Conservation (phyloP, 2,113 vertebrate species). For the Pseudolaguvia tuberculata region DNA sequence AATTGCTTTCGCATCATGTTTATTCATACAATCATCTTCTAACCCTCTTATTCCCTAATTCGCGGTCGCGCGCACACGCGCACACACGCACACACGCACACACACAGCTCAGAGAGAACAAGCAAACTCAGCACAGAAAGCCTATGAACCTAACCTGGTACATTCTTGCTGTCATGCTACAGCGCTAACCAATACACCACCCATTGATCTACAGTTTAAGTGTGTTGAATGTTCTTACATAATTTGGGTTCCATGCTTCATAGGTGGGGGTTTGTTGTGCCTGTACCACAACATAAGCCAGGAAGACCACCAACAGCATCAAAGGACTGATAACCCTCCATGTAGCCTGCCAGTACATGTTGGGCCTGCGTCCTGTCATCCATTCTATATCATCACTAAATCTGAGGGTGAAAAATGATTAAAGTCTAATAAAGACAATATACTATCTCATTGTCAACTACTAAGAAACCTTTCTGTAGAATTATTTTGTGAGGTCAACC, state of each 20-base stretch:
- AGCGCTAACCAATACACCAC: too few relatives aligned
- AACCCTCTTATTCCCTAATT: too few relatives aligned
- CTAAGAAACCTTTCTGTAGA: not conserved
- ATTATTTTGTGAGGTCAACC: not conserved
- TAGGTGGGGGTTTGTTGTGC: conserved; percentile 62
- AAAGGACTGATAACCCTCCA: conserved; percentile 80
- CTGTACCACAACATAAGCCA: conserved; percentile 70
- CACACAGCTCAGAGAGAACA: too few relatives aligned
- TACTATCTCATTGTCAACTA: not conserved
- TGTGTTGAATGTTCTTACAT: conserved; percentile 61
- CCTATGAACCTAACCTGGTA: too few relatives aligned
- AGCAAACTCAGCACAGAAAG: too few relatives aligned
- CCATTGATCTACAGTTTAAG: not conserved
- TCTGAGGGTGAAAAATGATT: conserved; percentile 55
- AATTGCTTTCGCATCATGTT: too few relatives aligned
- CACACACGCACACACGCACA: too few relatives aligned
- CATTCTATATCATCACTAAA: conserved; percentile 77
- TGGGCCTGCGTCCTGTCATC: conserved; percentile 78
- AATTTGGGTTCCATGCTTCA: conserved; percentile 76
- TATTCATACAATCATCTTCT: too few relatives aligned
- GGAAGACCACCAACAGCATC: conserved; percentile 71
- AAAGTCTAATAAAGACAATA: not conserved
- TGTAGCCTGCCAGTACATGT: conserved; percentile 76
- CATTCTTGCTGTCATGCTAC: too few relatives aligned
- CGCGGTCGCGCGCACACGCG: too few relatives aligned